A percentile compares a stretch with the other conserved stretches of the same genome.
These are phyloP conservation scores for Percopsis omiscomaycus DNA, from an alignment of 2,797 vertebrate genomes.

Conservation along the genomic window DNA sequence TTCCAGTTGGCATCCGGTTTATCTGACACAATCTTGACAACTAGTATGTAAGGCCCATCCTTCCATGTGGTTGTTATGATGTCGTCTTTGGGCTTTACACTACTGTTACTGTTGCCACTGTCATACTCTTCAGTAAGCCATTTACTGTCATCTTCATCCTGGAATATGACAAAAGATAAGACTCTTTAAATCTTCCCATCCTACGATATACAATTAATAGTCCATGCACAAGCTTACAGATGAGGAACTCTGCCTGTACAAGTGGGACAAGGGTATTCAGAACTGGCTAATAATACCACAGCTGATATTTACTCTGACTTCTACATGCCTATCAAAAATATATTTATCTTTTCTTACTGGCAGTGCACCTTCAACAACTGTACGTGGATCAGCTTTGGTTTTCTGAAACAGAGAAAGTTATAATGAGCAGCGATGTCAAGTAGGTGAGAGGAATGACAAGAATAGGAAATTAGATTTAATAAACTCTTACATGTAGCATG, in stretches of 20 bases:
- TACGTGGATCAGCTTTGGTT: conserved; percentile 68
- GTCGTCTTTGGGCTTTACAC: conserved; percentile 58
- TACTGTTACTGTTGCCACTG: conserved; percentile 17
- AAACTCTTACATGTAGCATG: conserved; percentile 76
- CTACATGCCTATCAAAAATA: background rate
- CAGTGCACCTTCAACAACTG: conserved; percentile 19
- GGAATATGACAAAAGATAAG: conserved; percentile 9
- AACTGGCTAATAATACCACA: too few relatives aligned
- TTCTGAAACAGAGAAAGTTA: conserved; percentile 67
- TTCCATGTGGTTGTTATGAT: conserved; percentile 83
- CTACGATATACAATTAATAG: too few relatives aligned
- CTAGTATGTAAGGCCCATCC: conserved; percentile 85
- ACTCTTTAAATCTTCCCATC: background rate
- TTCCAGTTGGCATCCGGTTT: conserved; percentile 77
- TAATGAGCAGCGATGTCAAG: background rate
- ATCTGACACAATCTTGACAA: conserved; percentile 72
- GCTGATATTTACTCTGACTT: background rate
- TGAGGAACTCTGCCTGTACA: background rate
- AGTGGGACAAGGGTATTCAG: background rate
- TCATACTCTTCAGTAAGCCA: conserved; percentile 65
- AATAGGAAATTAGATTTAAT: conserved; percentile 12
- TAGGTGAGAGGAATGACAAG: background rate
- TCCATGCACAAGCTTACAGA: background rate
- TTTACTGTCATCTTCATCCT: conserved; percentile 62
- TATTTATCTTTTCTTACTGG: conserved; percentile 48